phyloP scores from a whole-genome alignment of 2,888 invertebrate genomes.

The Rosalia funebris region DNA sequence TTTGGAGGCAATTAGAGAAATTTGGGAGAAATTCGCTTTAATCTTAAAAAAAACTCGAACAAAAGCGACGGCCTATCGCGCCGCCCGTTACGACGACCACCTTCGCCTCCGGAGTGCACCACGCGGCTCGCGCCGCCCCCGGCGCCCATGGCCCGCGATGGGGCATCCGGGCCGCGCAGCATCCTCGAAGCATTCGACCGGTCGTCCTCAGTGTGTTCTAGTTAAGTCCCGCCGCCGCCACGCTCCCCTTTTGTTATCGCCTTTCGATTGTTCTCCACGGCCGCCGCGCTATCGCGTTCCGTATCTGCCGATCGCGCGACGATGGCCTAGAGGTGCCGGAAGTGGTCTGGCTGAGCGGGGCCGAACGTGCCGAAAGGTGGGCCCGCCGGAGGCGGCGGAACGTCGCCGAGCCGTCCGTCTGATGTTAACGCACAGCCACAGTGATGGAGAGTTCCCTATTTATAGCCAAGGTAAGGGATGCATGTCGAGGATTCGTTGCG shows the following conservation, averaged over 20 bases:
- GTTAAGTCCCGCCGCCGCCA: slow-evolving; percentile 36
- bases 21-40: too few relatives aligned
- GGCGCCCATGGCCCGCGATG: slow-evolving; percentile 13
- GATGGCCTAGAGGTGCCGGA: slow-evolving; percentile 23
- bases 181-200: slow-evolving; percentile 40
- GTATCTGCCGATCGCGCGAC: slow-evolving; percentile 34
- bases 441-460: slow-evolving; percentile 86
- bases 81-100: too few relatives aligned
- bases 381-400: slow-evolving; percentile 50
- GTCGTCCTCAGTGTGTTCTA: slow-evolving; percentile 51
- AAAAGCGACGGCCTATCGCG: too few relatives aligned
- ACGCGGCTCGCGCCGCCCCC: too few relatives aligned
- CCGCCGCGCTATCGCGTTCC: neutral
- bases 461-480: slow-evolving; percentile 75
- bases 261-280: slow-evolving; percentile 8
- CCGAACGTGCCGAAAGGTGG: slow-evolving; percentile 20
- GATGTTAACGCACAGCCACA: slow-evolving; percentile 86
- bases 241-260: slow-evolving; percentile 28
- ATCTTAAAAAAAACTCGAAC: too few relatives aligned
- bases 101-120: too few relatives aligned
- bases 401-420: slow-evolving; percentile 38
- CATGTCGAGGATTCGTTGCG: neutral
- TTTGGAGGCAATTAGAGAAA: too few relatives aligned
- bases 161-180: slow-evolving; percentile 49
- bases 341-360: too few relatives aligned